phyloP scores from a whole-genome alignment of 1,140 invertebrate genomes.

The Holcopasites calliopsidis region DNA sequence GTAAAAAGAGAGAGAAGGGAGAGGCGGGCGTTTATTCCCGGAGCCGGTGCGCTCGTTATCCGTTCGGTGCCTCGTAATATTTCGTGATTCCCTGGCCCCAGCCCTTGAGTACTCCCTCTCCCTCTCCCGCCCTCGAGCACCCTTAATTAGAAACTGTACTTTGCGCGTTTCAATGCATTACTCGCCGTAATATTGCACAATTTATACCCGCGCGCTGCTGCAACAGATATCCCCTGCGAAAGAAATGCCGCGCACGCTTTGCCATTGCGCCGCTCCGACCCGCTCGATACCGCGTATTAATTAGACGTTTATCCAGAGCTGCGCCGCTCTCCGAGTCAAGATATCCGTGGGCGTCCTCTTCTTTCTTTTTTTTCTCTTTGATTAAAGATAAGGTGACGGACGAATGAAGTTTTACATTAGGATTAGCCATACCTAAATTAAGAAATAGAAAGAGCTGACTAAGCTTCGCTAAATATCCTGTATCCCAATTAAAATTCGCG shows the following conservation, averaged over 20 bases:
- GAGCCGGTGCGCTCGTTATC: conserved; percentile 53
- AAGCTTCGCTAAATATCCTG: too few species aligned
- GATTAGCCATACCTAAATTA: too few species aligned
- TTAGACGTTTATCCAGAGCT: conserved; percentile 2
- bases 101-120: neutral
- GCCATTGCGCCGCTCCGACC: too few species aligned
- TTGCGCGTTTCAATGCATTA: conserved; percentile 59
- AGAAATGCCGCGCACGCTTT: neutral
- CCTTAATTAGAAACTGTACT: conserved; percentile 66
- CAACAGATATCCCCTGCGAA: neutral
- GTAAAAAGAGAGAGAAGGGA: neutral
- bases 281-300: neutral
- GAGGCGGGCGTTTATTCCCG: conserved; percentile 52
- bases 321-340: too few species aligned
- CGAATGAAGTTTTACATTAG: too few species aligned
- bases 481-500: too few species aligned
- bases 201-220: conserved; percentile 45
- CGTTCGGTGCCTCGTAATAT: conserved; percentile 62
- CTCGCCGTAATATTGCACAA: conserved; percentile 60
- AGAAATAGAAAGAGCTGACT: too few species aligned
- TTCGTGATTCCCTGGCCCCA: conserved; percentile 50
- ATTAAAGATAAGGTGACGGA: too few species aligned
- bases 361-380: too few species aligned
- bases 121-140: neutral
- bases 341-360: too few species aligned